Evolutionary conservation across 2,888 invertebrate species (phyloP).

Genomic region (Bhutanitis thaidina): DNA sequence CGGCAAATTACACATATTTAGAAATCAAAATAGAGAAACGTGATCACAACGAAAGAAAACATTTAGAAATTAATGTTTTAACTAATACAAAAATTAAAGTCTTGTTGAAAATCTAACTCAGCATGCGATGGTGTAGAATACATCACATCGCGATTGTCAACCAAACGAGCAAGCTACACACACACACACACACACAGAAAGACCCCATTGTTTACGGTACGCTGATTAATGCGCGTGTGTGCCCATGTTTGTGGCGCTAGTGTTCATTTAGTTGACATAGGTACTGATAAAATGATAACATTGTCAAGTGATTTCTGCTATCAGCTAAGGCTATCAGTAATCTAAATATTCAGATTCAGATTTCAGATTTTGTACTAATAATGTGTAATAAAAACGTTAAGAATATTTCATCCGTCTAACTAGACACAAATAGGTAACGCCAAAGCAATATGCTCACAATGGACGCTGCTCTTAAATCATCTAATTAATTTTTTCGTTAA

Average conservation of each 20-base stretch:
- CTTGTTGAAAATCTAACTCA: conserved; percentile 76
- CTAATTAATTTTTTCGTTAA: too few species aligned
- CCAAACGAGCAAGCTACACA: conserved; percentile 76
- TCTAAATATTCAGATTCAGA: too few species aligned
- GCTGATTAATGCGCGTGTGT: conserved; percentile 58
- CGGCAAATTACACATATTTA: conserved; percentile 95
- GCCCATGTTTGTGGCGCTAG: conserved; percentile 45
- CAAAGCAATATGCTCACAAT: too few species aligned
- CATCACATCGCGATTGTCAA: conserved; percentile 80
- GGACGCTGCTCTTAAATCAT: too few species aligned
- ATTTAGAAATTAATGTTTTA: conserved; percentile 76
- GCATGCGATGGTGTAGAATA: conserved; percentile 79
- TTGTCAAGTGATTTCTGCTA: conserved; percentile 53
- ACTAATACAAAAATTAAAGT: conserved; percentile 73
- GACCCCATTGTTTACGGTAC: conserved; percentile 68
- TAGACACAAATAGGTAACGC: too few species aligned
- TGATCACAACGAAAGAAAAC: conserved; percentile 74
- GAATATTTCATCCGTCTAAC: too few species aligned
- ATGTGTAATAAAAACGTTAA: too few species aligned
- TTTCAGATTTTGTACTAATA: too few species aligned
- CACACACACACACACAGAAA: conserved; percentile 56
- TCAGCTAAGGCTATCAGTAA: conserved; percentile 23
- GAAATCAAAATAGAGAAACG: conserved; percentile 75
- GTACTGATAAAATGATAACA: conserved; percentile 71
- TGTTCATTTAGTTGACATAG: conserved; percentile 50